phyloP scores from a whole-genome alignment of 2,113 vertebrate species.

The Pimephales promelas region DNA sequence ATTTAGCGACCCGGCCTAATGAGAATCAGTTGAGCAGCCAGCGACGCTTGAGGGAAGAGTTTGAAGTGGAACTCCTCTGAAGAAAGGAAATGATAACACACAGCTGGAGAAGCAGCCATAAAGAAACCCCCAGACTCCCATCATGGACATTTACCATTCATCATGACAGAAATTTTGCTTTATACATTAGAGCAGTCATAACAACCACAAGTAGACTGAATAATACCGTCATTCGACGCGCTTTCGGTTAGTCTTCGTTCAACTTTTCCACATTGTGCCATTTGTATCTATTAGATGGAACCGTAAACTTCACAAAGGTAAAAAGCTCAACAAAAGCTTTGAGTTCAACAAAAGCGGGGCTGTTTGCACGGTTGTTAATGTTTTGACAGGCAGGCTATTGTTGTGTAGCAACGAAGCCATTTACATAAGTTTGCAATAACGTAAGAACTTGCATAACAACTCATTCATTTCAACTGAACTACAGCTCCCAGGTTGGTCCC shows the following conservation, averaged over 20 bases:
- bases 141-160: slow-evolving; percentile 39
- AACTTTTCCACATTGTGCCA: slow-evolving; percentile 55
- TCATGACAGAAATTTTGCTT: slow-evolving; percentile 25
- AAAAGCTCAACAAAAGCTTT: slow-evolving; percentile 58
- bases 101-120: slow-evolving; percentile 66
- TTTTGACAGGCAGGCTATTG: slow-evolving; percentile 75
- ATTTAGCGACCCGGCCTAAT: slow-evolving; percentile 75
- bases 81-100: slow-evolving; percentile 66
- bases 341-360: slow-evolving; percentile 58
- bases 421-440: slow-evolving; percentile 77
- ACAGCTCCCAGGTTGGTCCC: slow-evolving; percentile 68
- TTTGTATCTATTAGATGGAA: slow-evolving; percentile 59
- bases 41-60: slow-evolving; percentile 70
- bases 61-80: slow-evolving; percentile 62
- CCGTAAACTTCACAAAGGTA: slow-evolving; percentile 52
- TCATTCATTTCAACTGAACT: slow-evolving; percentile 72
- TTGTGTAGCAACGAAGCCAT: slow-evolving; percentile 75
- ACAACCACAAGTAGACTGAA: slow-evolving; percentile 32
- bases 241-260: slow-evolving; percentile 51
- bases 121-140: slow-evolving; percentile 35
- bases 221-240: slow-evolving; percentile 18
- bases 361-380: slow-evolving; percentile 70
- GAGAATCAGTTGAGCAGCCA: slow-evolving; percentile 74
- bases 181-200: slow-evolving; percentile 43
- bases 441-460: slow-evolving; percentile 76